Evolutionary conservation across 2,113 vertebrate species (phyloP).

Genomic region (Grus americana): DNA sequence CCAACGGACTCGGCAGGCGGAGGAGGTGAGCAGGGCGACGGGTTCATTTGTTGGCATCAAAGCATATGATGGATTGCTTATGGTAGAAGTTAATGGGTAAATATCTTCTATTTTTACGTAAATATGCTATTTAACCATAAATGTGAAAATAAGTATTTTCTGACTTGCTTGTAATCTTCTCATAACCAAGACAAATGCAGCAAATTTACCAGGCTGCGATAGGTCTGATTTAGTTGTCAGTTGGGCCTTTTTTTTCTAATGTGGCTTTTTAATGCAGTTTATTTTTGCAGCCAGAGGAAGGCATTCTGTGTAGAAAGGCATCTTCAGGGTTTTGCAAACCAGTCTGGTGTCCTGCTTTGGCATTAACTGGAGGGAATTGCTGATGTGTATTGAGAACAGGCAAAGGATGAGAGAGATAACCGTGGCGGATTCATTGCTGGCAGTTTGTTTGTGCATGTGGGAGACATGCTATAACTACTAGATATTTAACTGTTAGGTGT

Average conservation of each 20-base stretch:
- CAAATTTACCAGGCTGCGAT: background rate
- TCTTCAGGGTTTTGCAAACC: background rate
- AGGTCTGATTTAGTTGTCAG: background rate
- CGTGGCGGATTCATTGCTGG: background rate
- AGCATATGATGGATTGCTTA: accelerated
- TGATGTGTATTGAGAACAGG: background rate
- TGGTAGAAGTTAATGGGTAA: background rate
- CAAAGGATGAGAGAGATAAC: background rate
- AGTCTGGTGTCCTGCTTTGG: background rate
- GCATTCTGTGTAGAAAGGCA: background rate
- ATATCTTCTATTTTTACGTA: background rate
- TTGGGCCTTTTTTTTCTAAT: accelerated
- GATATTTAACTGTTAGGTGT: too few species aligned
- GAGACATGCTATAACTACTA: background rate
- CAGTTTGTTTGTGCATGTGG: background rate
- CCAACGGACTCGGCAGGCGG: constrained; percentile 81
- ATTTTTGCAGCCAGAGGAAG: background rate
- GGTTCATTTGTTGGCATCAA: background rate
- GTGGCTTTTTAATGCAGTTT: background rate
- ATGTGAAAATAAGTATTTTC: background rate
- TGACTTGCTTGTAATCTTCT: background rate
- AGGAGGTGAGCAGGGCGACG: constrained; percentile 79
- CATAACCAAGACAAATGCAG: background rate
- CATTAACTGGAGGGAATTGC: background rate
- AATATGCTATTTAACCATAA: background rate